Conservation (phyloP, 2,797 vertebrate genomes). For the Nyctalus aviator region DNA sequence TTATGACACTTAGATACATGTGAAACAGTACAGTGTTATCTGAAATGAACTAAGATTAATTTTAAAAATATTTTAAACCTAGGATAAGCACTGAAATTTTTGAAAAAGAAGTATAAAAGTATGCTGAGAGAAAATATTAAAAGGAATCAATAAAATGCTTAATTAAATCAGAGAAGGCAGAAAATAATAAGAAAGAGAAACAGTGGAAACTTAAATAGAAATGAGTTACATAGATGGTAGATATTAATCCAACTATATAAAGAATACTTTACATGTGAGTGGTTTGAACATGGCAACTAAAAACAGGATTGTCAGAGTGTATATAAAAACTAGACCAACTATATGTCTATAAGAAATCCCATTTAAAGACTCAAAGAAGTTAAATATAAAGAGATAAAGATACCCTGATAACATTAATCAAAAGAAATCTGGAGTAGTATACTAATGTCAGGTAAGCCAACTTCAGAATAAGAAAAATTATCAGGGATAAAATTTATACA, state of each 20-base stretch:
- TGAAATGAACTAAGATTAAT: not conserved
- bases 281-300: not conserved
- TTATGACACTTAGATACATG: not conserved
- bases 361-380: not conserved
- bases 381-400: not conserved
- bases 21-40: not conserved
- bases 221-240: not conserved
- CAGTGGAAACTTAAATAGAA: not conserved
- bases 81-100: not conserved
- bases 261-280: not conserved
- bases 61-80: not conserved
- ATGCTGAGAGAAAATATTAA: not conserved
- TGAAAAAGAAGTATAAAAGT: not conserved
- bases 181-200: not conserved
- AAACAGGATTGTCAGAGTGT: not conserved
- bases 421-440: not conserved
- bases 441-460: not conserved
- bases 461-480: not conserved
- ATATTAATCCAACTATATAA: conserved; percentile 14
- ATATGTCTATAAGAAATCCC: not conserved
- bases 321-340: not conserved
- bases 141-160: not conserved
- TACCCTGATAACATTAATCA: not conserved
- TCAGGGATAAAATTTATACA: not conserved
- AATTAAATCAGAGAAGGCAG: not conserved